A percentile compares a stretch with the other conserved stretches of the same genome.
Evolutionary conservation across 2,888 invertebrate species (phyloP).

Genomic region (Steromphala cineraria): DNA sequence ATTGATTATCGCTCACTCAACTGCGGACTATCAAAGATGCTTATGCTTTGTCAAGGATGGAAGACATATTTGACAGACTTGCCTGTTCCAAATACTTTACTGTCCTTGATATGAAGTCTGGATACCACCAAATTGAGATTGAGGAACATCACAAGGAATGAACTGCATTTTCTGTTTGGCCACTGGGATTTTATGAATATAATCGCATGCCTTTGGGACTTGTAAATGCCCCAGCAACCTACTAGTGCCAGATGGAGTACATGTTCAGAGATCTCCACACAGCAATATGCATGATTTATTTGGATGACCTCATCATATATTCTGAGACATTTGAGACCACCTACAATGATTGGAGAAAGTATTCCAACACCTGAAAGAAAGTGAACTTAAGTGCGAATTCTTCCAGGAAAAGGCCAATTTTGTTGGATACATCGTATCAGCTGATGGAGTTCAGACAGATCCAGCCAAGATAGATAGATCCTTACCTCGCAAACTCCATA

Average conservation of each 20-base stretch:
- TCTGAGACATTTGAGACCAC: conserved; percentile 36
- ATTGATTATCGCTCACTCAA: conserved; percentile 38
- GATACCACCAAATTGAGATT: conserved; percentile 29
- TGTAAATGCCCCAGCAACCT: conserved; percentile 26
- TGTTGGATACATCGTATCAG: conserved; percentile 34
- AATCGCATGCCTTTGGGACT: conserved; percentile 30
- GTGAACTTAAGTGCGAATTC: conserved; percentile 37
- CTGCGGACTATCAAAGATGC: background rate
- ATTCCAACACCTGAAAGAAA: conserved; percentile 25
- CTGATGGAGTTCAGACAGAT: conserved; percentile 37
- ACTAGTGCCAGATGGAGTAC: conserved; percentile 35
- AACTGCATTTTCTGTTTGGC: conserved; percentile 40
- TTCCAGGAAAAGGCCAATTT: conserved; percentile 26
- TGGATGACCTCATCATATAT: conserved; percentile 34
- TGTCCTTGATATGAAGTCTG: background rate
- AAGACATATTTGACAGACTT: background rate
- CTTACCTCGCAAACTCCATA: too few species aligned
- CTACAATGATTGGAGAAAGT: conserved; percentile 30
- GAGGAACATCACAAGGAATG: background rate
- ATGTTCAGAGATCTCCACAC: conserved; percentile 28
- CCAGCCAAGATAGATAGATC: conserved; percentile 31
- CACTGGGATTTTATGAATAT: conserved; percentile 37
- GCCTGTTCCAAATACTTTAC: background rate
- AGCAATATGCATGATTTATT: conserved; percentile 33
- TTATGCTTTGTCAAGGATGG: background rate